These are phyloP conservation scores for Oceanodroma tethys DNA, from an alignment of 2,113 vertebrate genomes.

Conservation along the genomic window DNA sequence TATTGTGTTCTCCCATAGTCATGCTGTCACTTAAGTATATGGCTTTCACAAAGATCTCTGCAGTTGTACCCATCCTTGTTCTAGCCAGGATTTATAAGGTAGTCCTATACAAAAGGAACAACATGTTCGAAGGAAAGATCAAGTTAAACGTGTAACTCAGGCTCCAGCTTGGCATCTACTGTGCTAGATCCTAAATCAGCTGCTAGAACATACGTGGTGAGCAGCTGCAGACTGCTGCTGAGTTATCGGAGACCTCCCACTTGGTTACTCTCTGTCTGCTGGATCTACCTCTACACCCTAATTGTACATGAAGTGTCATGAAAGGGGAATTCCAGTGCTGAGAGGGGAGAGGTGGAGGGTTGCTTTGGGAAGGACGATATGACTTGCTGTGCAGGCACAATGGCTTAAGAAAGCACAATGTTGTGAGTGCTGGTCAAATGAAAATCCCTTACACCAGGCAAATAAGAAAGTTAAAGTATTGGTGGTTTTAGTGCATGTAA, in stretches of 20 bases:
- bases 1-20: background rate
- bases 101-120: background rate
- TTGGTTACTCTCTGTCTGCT: constrained; percentile 1
- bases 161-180: background rate
- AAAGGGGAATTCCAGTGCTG: constrained; percentile 50
- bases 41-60: background rate
- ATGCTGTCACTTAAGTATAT: background rate
- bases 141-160: background rate
- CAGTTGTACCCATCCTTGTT: background rate
- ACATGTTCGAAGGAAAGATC: constrained; percentile 15
- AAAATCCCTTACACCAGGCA: background rate
- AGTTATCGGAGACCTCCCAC: constrained; percentile 49
- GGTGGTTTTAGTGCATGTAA: background rate
- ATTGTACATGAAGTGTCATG: constrained; percentile 5
- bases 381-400: background rate
- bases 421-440: background rate
- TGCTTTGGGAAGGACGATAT: background rate
- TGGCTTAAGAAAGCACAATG: background rate
- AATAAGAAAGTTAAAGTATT: background rate
- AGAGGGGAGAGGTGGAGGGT: background rate
- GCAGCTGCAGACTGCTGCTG: constrained; percentile 22
- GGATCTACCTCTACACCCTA: background rate
- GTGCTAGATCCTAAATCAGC: constrained; percentile 4
- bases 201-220: constrained; percentile 36
- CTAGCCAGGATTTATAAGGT: background rate